These are phyloP conservation scores for Alaudala cheleensis DNA, from an alignment of 2,113 vertebrate species.

Conservation along the genomic window DNA sequence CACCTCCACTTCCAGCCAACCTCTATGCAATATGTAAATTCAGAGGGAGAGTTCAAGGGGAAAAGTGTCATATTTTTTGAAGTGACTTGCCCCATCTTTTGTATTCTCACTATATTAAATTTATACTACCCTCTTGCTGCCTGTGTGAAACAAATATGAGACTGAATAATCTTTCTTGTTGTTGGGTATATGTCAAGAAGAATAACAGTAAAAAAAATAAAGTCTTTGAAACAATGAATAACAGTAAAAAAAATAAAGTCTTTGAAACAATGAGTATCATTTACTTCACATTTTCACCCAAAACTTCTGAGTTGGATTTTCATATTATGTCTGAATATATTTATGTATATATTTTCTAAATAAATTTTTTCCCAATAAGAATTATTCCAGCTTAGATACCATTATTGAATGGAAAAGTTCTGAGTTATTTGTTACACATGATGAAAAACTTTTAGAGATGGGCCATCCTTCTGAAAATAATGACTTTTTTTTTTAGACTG, in stretches of 20 bases:
- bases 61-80: neutral
- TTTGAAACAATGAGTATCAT: neutral
- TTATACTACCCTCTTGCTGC: neutral
- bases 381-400: neutral
- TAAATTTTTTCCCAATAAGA: neutral
- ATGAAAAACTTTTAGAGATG: neutral
- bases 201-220: neutral
- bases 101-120: neutral
- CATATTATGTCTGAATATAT: neutral
- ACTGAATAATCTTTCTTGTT: neutral
- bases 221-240: neutral
- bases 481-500: neutral
- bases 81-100: neutral
- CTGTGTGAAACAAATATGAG: neutral
- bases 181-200: neutral
- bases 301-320: neutral
- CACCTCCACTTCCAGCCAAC: neutral
- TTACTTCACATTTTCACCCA: neutral
- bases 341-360: neutral
- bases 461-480: neutral
- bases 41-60: neutral
- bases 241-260: neutral
- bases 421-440: neutral
- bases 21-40: neutral
- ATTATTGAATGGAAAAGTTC: neutral